Base-by-base conservation (phyloP, 2,797 vertebrate genomes). In the Sebastes vulpes region DNA sequence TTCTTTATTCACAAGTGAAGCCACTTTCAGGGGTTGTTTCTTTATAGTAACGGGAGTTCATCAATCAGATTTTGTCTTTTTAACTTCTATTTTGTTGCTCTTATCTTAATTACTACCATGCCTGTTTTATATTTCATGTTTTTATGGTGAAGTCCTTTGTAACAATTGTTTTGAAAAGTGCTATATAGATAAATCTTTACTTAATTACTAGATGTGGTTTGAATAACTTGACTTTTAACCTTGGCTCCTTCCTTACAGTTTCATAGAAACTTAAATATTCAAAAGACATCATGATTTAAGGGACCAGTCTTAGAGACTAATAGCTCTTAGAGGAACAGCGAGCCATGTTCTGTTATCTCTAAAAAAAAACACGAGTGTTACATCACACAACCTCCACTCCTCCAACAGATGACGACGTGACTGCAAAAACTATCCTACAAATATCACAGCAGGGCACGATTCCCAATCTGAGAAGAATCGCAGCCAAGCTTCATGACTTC, bases 351-450 rank as follows among this genome's bases (percentile, higher is more conserved):
- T 67, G 66, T 84, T 85, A 76, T 70, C 73, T 65, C 68, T 32
- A 71, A 79, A 66, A 84, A 84, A 73, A 84, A 73, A 77, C 21
- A 68, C 65, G 1, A 73, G 61, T 76, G 68, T 77, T 82, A 71
- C 63, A 77, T 78, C 72, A 75, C 72, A 75, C 48, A 71, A 35
- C 50, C 48, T 56, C 57, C 21, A 29, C 77, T 80, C 21, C 56
- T 80, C 25, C 58, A 38, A 76, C 67, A 81, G 65, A 82, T 35
- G 80, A 81, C 18, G 18, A 59, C 0, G 58, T 32, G 67, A 48
- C 73, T 72, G 73, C 70, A 59, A 38, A 79, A 72, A 58, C 77
- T 74, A 58, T 61, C 65, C 56, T 48, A 32, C 67, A 77, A 86
- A 84, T 77, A 89, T 81, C 61, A 58, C 56, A 72, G 71, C 60